Evolutionary conservation across 2,888 invertebrate species (phyloP).

Genomic region (Leistus spinibarbis): DNA sequence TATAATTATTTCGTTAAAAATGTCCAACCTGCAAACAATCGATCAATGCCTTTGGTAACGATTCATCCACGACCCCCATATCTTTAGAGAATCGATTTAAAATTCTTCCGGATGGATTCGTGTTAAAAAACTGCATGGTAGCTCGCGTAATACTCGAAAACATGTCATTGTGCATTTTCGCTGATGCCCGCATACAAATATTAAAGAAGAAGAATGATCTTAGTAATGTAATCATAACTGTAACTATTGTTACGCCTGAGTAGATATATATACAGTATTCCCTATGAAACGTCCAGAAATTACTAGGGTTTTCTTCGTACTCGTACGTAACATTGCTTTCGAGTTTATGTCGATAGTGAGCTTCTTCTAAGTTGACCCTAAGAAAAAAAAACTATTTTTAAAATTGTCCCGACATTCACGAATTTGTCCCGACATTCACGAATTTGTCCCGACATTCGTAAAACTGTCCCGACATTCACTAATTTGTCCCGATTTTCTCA

Average conservation of each 20-base stretch:
- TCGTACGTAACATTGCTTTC: conserved; percentile 35
- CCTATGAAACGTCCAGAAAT: conserved; percentile 30
- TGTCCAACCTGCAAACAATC: conserved; percentile 55
- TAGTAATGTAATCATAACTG: conserved; percentile 57
- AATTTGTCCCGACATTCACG: neutral
- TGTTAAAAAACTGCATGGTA: conserved; percentile 72
- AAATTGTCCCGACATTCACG: neutral
- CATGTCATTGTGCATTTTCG: conserved; percentile 62
- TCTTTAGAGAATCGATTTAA: conserved; percentile 75
- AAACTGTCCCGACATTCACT: neutral
- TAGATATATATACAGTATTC: conserved; percentile 53
- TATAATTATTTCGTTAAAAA: neutral
- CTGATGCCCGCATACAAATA: conserved; percentile 62
- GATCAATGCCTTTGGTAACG: conserved; percentile 59
- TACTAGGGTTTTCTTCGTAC: conserved; percentile 29
- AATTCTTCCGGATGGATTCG: conserved; percentile 66
- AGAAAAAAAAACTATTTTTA: conserved; percentile 45
- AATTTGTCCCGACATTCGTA: too few species aligned
- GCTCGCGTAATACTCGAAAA: conserved; percentile 62
- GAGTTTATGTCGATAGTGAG: conserved; percentile 50
- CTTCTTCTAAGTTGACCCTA: conserved; percentile 66
- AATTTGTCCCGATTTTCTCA: neutral
- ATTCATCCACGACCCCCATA: conserved; percentile 65
- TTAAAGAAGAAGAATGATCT: conserved; percentile 62
- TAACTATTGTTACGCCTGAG: conserved; percentile 54